Percentiles rank a stretch among this genome's conserved stretches.
phyloP scores from a whole-genome alignment of 2,797 vertebrate species.

The Poecilia wingei region DNA sequence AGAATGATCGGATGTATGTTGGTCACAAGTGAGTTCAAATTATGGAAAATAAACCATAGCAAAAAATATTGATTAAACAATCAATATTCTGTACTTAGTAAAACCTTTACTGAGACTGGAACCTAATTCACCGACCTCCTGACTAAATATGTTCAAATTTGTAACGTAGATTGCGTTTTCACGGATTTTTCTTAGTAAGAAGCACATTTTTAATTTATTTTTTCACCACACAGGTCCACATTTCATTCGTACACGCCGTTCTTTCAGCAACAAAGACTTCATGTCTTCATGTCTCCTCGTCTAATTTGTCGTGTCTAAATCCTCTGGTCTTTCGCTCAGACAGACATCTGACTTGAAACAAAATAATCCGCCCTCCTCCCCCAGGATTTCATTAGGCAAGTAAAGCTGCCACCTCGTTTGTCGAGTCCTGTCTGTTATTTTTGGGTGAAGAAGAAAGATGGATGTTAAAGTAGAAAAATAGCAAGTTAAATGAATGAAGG shows the following conservation, averaged over 20 bases:
- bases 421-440: constrained; percentile 15
- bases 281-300: constrained; percentile 17
- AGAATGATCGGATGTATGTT: background rate
- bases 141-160: background rate
- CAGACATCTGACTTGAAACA: constrained; percentile 19
- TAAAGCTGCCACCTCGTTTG: constrained; percentile 27
- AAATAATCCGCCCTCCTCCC: constrained; percentile 24
- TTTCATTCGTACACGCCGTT: background rate
- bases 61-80: background rate
- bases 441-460: background rate
- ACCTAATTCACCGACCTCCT: background rate
- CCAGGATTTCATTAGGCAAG: constrained; percentile 31
- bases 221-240: background rate
- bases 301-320: constrained; percentile 10
- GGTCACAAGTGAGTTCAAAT: background rate
- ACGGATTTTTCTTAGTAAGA: background rate
- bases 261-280: background rate
- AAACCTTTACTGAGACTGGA: background rate
- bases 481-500: background rate
- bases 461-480: background rate
- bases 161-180: background rate
- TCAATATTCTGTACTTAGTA: background rate
- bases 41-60: background rate
- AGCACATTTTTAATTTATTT: background rate
- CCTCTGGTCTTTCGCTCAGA: constrained; percentile 18